These are phyloP conservation scores for Pentalonia nigronervosa DNA, from an alignment of 1,140 invertebrate genomes.

Conservation along the genomic window DNA sequence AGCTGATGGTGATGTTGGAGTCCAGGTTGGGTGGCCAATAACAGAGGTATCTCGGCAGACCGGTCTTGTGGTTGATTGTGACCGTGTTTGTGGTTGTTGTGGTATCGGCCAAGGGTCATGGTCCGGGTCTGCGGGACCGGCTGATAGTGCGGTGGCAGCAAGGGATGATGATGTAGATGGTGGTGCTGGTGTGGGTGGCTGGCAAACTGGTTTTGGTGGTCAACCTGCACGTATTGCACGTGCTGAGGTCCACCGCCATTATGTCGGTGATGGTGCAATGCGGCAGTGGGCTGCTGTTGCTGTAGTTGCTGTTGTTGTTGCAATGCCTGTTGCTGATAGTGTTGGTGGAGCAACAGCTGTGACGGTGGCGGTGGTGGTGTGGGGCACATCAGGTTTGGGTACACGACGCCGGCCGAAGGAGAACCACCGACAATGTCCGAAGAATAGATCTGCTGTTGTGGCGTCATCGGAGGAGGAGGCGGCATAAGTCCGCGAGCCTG, in stretches of 20 bases:
- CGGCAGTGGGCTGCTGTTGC: constrained; percentile 62
- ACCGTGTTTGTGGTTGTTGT: constrained; percentile 67
- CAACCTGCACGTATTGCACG: constrained; percentile 34
- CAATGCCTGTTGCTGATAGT: not conserved
- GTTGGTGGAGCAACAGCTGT: not conserved
- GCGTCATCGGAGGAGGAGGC: not conserved
- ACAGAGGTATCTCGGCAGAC: constrained; percentile 64
- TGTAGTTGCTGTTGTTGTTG: not conserved
- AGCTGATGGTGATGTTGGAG: constrained; percentile 58
- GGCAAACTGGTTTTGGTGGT: not conserved
- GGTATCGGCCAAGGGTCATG: constrained; percentile 28
- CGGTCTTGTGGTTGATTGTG: constrained; percentile 72
- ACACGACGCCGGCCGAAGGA: constrained; percentile 65
- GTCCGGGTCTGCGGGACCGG: not conserved
- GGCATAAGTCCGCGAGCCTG: constrained; percentile 5
- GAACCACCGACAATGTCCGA: constrained; percentile 61
- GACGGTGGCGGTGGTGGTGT: constrained; percentile 64
- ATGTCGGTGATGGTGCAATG: not conserved
- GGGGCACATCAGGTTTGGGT: constrained; percentile 65
- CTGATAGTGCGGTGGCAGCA: not conserved
- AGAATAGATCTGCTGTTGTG: not conserved
- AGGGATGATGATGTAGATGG: not conserved
- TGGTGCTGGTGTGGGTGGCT: not conserved
- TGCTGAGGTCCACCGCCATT: not conserved
- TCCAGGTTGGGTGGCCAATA: constrained; percentile 64